A percentile compares a stretch with the other conserved stretches of the same genome.
phyloP scores from a whole-genome alignment of 2,797 vertebrate species.

The Aeoliscus strigatus region DNA sequence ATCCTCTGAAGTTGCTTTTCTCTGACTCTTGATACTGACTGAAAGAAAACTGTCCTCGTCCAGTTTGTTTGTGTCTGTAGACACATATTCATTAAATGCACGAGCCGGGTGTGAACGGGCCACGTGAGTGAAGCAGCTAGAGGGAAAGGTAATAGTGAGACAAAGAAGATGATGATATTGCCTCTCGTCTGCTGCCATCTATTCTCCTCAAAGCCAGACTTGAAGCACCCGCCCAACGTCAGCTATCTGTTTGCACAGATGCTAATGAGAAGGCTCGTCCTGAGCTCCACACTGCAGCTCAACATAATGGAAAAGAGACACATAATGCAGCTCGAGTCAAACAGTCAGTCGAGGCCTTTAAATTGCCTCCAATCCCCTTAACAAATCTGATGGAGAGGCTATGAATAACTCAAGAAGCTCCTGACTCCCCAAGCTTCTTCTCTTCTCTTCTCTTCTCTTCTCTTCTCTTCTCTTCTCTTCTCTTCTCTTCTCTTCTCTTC shows the following conservation, averaged over 20 bases:
- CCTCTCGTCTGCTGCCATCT: slow-evolving; percentile 20
- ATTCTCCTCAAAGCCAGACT: slow-evolving; percentile 53
- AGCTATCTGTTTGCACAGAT: slow-evolving; percentile 63
- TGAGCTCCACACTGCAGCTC: slow-evolving; percentile 57
- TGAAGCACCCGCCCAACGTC: slow-evolving; percentile 40
- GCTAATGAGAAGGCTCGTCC: slow-evolving; percentile 64
- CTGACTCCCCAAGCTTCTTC: slow-evolving; percentile 30
- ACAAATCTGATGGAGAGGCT: slow-evolving; percentile 71
- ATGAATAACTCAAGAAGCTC: slow-evolving; percentile 67
- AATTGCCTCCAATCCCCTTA: slow-evolving; percentile 73
- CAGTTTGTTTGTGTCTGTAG: too few species aligned
- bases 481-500: slow-evolving; percentile 5
- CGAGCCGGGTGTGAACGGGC: too few species aligned
- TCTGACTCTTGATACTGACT: too few species aligned
- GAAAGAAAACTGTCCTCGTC: too few species aligned
- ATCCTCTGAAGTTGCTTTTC: too few species aligned
- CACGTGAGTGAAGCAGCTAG: slow-evolving; percentile 21
- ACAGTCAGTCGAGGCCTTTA: slow-evolving; percentile 64
- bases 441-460: slow-evolving; percentile 3
- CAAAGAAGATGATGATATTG: slow-evolving; percentile 30
- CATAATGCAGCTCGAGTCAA: slow-evolving; percentile 67
- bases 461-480: neutral
- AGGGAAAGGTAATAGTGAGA: slow-evolving; percentile 30
- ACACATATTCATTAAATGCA: too few species aligned
- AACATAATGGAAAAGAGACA: slow-evolving; percentile 70